Evolutionary conservation across 2,888 invertebrate genomes (phyloP), one percentile per base, ranked within the genome.

Genomic region (Parochlus steinenii): DNA sequence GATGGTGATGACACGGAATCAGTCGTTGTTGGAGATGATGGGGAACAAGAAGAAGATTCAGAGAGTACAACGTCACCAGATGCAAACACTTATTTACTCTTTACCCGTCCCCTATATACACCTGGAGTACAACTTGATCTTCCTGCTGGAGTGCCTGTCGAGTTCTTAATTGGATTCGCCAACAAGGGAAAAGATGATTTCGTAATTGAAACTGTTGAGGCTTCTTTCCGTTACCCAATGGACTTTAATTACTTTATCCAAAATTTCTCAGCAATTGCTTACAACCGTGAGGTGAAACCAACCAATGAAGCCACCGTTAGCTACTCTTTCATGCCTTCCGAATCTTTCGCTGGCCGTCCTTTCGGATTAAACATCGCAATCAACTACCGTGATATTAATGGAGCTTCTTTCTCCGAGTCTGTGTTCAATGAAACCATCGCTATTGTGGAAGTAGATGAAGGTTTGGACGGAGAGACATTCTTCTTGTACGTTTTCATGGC

Each of bases 201-300:
- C 52, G 60, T 81, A 16, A 72, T 99, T 15, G 93, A 98, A 54
- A 77, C 81, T 5, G 69, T 97, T 53, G 97, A 97, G 50, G 93
- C 95, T 0, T 95, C 97, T 0, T 95, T 99, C 74, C 79, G 95
- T 47, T 98, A 97, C 55, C 95, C 97, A 6, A 86, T 93, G 81
- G 97, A 98, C 62, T 98, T 89, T 63, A 89, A 80, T 46, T 98
- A 89, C 62, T 86, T 85, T 63, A 92, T 99, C 45, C 95, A 97
- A 62, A 99, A 98, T 63, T 98, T 97, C 64, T 89, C 95, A 0
- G 80, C 86, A 0, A 69, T 89, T 48, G 72, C 76, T 2, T 92
- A 83, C 61, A 81, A 86, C 52, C 75, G 80, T 46, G 69, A 81
- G 46, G 87, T 99, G 2, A 80, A 85, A 47, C 82, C 95, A 0